Evolutionary conservation across 2,113 vertebrate genomes (phyloP), one percentile per base, ranked within the genome.

Genomic region (Sander lucioperca): DNA sequence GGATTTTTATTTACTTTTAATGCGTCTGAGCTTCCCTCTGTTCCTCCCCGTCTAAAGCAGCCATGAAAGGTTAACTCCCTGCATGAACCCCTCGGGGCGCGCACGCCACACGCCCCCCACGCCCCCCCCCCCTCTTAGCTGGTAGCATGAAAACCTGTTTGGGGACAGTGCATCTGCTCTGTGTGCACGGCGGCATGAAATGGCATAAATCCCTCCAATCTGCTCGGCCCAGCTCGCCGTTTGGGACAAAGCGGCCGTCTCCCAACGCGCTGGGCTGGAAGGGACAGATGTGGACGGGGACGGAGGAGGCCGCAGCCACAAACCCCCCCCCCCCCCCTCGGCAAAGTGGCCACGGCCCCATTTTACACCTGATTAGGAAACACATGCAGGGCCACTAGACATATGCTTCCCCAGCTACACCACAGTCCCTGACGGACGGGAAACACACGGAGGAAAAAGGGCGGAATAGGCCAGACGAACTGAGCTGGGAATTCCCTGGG

Each of bases 301-400:
- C 69, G 51, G 67, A 57, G 58, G 68, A 59, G 0, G 82, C 23
- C 0, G 80, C 72, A 33, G 87, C 64, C 27, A 18, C 19, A 45
- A 80, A 83, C 64, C 63, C 47, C 10, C 61, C 23, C 59, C 71
- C 58, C 85, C 93, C 88, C 68, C 61, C 48, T 12, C 63, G 86
- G 92, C 92, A 8, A 82, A 83, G 82, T 79, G 89, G 83, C 83
- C 74, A 15, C 72, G 56, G 87, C 89, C 89, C 80, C 83, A 56
- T 95, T 95, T 95, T 93, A 94, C 94, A 94, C 93, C 89, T 95
- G 94, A 95, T 95, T 95, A 95, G 90, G 54, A 92, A 95, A 94
- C 92, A 91, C 92, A 91, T 91, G 94, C 86, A 87, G 83, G 73
- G 80, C 77, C 90, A 92, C 82, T 61, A 84, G 85, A 90, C 93